Percentiles rank a stretch among this genome's conserved stretches.
Conservation (phyloP, 2,888 invertebrate species). For the Azorinus chamasolen region DNA sequence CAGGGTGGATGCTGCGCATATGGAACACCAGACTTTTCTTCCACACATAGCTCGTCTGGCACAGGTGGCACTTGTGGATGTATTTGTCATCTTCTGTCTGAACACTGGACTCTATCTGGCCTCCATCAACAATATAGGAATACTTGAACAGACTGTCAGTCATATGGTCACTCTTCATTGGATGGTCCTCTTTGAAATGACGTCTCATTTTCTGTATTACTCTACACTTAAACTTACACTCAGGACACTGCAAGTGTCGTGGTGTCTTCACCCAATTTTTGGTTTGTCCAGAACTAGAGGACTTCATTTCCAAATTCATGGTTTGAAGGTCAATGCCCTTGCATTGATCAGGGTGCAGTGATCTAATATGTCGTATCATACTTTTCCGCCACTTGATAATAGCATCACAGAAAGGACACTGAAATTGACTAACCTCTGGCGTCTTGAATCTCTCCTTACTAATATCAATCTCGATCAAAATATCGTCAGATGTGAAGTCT, state of each 20-base stretch:
- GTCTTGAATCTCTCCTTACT: neutral
- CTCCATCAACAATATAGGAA: no score
- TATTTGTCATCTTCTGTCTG: neutral
- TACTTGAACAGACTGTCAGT: no score
- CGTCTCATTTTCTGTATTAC: constrained; percentile 17
- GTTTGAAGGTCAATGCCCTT: constrained; percentile 13
- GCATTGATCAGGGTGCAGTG: constrained; percentile 19
- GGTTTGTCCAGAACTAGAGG: no score
- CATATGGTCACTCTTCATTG: no score
- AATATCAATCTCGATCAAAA: neutral
- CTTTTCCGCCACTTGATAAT: constrained; percentile 35
- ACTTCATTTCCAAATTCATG: no score
- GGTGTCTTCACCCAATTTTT: neutral
- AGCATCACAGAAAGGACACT: constrained; percentile 32
- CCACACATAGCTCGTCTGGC: constrained; percentile 34
- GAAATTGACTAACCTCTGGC: constrained; percentile 7
- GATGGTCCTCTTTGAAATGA: constrained; percentile 3
- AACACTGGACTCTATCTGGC: no score
- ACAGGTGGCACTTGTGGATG: constrained; percentile 17
- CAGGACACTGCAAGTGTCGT: constrained; percentile 20
- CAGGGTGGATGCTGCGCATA: constrained; percentile 22
- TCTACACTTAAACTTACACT: constrained; percentile 20
- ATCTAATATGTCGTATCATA: constrained; percentile 30
- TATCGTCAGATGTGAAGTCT: constrained; percentile 1
- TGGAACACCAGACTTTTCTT: constrained; percentile 46